Evolutionary conservation across 2,888 invertebrate species (phyloP), one percentile per base, ranked within the genome.

Genomic region (Chironomus tentans): DNA sequence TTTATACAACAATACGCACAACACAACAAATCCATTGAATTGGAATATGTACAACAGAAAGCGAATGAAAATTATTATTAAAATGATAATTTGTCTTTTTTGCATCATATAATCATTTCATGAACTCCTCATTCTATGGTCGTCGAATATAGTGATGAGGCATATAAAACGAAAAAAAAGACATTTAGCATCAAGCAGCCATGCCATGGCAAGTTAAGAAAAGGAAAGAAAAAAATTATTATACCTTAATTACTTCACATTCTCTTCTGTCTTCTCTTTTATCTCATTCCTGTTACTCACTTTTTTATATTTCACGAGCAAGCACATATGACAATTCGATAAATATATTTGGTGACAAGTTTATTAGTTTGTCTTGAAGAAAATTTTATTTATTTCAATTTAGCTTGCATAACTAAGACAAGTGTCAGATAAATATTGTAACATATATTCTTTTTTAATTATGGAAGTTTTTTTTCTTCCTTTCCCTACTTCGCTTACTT

Each of bases 331-430:
- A 48, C 65, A 74, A 74, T 74, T 74, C 74, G 68, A 74, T 74
- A 62, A 74, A 74, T 74, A 72, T 72, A 74, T 74, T 74, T 74
- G 74, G 74, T 74, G 74, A 74, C 74, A 74, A 74, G 74, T 74
- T 74, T 74, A 74, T 74, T 74, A 74, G 74, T 74, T 61, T 74
- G 74, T 68, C 74, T 74, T 68, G 22, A 61, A 28, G 62, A 73
- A 68, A 74, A 68, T 74, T 74, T 68, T 74, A 68, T 74, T 74
- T 74, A 74, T 74, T 74, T 65, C 65, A 65, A 65, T 65, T 65
- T 24, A 65, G 21, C 65, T 65, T 65, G 65, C 65, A 24, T 24
- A 65, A 65, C 65, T 65, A 65, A 65, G 65, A 65, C 65, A 65
- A 65, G 65, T 65, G 65, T 65, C 65, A 65, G 65, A 65, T 65